phyloP scores from a whole-genome alignment of 2,888 invertebrate species.

The Chirona hameri region DNA sequence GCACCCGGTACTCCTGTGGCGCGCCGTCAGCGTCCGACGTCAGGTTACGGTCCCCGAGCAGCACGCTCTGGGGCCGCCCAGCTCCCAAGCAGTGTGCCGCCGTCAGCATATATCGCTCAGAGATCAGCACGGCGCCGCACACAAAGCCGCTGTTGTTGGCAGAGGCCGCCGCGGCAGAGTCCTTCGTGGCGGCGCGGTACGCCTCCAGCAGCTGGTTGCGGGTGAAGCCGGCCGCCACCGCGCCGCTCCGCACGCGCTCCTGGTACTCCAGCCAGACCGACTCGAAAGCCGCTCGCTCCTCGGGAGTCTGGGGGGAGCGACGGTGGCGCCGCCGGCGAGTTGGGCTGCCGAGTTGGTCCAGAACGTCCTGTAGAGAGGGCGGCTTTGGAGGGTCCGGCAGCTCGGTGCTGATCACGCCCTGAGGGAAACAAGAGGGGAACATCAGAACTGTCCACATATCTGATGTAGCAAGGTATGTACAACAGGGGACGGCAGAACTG shows the following conservation, averaged over 20 bases:
- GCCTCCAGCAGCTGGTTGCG: not conserved
- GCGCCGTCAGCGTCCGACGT: not conserved
- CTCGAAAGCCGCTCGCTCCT: not conserved
- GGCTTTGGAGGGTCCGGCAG: too few species aligned
- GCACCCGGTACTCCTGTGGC: not conserved
- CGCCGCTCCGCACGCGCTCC: not conserved
- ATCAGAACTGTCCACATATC: too few species aligned
- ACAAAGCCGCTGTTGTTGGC: not conserved
- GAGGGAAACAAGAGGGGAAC: too few species aligned
- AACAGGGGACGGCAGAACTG: too few species aligned
- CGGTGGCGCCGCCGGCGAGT: not conserved
- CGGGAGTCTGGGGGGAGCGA: not conserved
- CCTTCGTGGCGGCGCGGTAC: not conserved
- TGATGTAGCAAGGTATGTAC: too few species aligned
- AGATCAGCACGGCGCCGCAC: conserved; percentile 9
- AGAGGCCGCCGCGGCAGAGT: too few species aligned
- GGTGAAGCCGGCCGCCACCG: not conserved
- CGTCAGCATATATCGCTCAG: not conserved
- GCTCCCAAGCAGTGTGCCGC: not conserved
- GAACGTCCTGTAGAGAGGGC: too few species aligned
- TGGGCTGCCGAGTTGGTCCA: too few species aligned
- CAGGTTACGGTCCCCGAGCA: conserved; percentile 1
- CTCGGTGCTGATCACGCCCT: too few species aligned
- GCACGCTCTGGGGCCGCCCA: conserved; percentile 1
- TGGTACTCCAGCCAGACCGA: not conserved